Evolutionary conservation across 2,888 invertebrate genomes (phyloP), one percentile per base, ranked within the genome.

Genomic region (Netelia melanura): DNA sequence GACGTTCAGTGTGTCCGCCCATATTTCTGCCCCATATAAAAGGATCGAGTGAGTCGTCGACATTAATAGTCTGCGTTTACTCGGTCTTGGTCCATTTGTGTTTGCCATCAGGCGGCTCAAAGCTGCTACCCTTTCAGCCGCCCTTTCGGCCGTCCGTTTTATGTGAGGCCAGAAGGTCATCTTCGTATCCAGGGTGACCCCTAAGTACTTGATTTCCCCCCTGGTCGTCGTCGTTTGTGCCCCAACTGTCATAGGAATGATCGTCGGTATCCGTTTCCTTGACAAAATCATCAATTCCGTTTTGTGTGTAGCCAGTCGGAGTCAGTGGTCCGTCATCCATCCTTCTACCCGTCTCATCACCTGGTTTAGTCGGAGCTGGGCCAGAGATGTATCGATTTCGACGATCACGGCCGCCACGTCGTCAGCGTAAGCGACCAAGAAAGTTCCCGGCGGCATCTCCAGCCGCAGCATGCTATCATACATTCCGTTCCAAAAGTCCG

Each of bases 141-240:
- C n/a, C n/a, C n/a, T n/a, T n/a, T n/a, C n/a, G n/a, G n/a, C n/a
- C n/a, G n/a, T n/a, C n/a, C n/a, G 71, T 23, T 65, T 67, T n/a
- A 89, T 65, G 56, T 90, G 89, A 6, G 65, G 64, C 14, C 81
- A 79, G 67, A 86, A 89, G 62, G 77, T 84, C 17, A 87, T 21
- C 58, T 72, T 67, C 10, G 56, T 58, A 67, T 88, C 89, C 1
- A 90, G 54, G 23, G 48, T 65, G 11, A 88, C 81, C 2, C 89
- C 89, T 10, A 90, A 71, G 30, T 90, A 90, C 82, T 88, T 88
- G 23, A 87, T 68, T 61, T 62, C 75, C 17, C 68, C 56, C 23
- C 23, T 44, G 38, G 86, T 38, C 72, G 43, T n/a, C 1, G 84
- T 83, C 5, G 9, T 17, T 11, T 77, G 48, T 9, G 78, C 82